Conservation (phyloP, 2,797 vertebrate genomes). For the Falco berigora region DNA sequence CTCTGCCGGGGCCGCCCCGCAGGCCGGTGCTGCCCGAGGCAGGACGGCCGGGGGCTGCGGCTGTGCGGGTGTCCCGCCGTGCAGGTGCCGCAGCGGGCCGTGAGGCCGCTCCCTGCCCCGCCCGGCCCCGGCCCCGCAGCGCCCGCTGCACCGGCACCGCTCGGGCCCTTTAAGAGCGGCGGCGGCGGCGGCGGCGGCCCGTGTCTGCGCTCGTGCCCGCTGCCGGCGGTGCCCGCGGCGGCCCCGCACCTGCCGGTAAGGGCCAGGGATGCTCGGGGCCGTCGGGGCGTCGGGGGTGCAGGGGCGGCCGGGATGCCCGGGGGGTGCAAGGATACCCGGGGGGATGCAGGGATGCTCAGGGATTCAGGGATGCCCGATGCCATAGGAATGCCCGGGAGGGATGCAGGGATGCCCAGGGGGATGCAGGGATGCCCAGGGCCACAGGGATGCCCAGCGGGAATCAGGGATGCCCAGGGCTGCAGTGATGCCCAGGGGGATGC, state of each 20-base stretch:
- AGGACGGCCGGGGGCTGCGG: too few relatives aligned
- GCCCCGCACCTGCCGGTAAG: constrained; percentile 11
- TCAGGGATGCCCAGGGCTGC: too few relatives aligned
- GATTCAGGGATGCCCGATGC: too few relatives aligned
- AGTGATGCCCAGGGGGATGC: background rate
- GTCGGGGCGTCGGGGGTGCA: too few relatives aligned
- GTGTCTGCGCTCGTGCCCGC: background rate
- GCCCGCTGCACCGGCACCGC: background rate
- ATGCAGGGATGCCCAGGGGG: background rate
- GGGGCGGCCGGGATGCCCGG: too few relatives aligned
- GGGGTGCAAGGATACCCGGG: background rate
- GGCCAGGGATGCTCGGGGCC: background rate
- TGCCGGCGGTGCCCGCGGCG: background rate
- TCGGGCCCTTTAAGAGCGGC: constrained; percentile 11
- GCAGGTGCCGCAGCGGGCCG: too few relatives aligned
- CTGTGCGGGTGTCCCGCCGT: too few relatives aligned
- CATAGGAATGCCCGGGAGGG: background rate
- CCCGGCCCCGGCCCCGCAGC: too few relatives aligned
- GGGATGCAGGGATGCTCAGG: background rate
- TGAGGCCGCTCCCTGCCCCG: too few relatives aligned
- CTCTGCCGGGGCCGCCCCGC: too few relatives aligned
- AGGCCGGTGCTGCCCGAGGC: too few relatives aligned
- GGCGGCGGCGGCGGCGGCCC: background rate
- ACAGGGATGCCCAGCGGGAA: background rate
- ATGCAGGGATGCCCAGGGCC: background rate